Evolutionary conservation across 2,888 invertebrate species (phyloP).

Genomic region (Drosophila pegasa): DNA sequence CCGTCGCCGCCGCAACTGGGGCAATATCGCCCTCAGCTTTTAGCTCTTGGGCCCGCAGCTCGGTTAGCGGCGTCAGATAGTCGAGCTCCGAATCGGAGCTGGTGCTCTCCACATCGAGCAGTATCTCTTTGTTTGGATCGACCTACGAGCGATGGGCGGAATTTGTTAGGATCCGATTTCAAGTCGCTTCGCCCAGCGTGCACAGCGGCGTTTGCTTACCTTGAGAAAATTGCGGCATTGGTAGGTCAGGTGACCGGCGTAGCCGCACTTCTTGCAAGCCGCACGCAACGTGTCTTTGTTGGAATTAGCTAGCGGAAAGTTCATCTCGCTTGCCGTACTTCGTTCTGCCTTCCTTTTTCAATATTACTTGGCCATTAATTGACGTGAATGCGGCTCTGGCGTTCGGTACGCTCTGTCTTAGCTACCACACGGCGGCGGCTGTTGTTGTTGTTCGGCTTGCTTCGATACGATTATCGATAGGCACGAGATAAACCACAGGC

Average conservation of each 20-base stretch:
- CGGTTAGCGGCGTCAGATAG: slow-evolving; percentile 93
- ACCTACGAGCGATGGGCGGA: slow-evolving; percentile 85
- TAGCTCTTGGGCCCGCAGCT: slow-evolving; percentile 91
- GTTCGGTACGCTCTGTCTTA: slow-evolving; percentile 48
- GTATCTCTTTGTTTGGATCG: slow-evolving; percentile 96
- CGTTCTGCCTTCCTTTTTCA: slow-evolving; percentile 11
- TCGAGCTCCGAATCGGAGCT: slow-evolving; percentile 94
- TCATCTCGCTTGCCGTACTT: slow-evolving; percentile 68
- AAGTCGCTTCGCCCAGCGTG: slow-evolving; percentile 14
- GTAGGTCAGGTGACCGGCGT: slow-evolving; percentile 97
- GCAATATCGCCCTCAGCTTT: slow-evolving; percentile 37
- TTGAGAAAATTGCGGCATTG: slow-evolving; percentile 98
- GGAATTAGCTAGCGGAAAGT: slow-evolving; percentile 82
- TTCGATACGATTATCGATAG: slow-evolving; percentile 35
- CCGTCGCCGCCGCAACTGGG: slow-evolving; percentile 15
- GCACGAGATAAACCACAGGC: background rate
- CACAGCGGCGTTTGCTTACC: slow-evolving; percentile 84
- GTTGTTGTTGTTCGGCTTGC: slow-evolving; percentile 40
- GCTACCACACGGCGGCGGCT: slow-evolving; percentile 44
- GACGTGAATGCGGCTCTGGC: slow-evolving; percentile 39
- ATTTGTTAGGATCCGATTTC: slow-evolving; percentile 12
- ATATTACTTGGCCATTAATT: slow-evolving; percentile 46
- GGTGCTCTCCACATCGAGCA: slow-evolving; percentile 97
- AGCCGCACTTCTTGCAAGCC: slow-evolving; percentile 97
- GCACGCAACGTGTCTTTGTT: slow-evolving; percentile 91